A percentile compares a stretch with the other conserved stretches of the same genome.
Evolutionary conservation across 2,888 invertebrate genomes (phyloP).

Genomic region (Hoplodrina ambigua): DNA sequence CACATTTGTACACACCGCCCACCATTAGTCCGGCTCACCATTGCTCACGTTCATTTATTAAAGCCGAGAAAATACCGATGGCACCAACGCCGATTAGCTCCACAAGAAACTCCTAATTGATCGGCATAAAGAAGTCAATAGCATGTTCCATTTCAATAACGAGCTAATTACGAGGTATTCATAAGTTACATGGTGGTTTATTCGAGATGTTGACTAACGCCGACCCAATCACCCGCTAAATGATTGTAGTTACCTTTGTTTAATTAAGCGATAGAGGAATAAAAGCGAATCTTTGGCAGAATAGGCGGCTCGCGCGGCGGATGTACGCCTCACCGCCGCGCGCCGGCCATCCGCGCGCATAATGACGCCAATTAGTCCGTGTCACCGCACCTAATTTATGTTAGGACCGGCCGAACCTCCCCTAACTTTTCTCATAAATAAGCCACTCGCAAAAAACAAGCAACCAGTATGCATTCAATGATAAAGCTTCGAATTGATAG

Average conservation of each 20-base stretch:
- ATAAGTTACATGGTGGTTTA: constrained; percentile 69
- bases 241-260: constrained; percentile 68
- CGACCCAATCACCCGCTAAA: constrained; percentile 71
- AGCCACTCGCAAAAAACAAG: constrained; percentile 77
- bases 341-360: constrained; percentile 72
- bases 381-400: constrained; percentile 82
- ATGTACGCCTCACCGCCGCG: constrained; percentile 47
- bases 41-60: constrained; percentile 68
- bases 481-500: constrained; percentile 65
- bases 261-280: constrained; percentile 70
- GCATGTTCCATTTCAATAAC: constrained; percentile 65
- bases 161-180: constrained; percentile 69
- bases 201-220: constrained; percentile 68
- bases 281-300: constrained; percentile 59
- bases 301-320: constrained; percentile 45
- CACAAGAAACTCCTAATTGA: constrained; percentile 73
- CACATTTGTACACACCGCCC: constrained; percentile 72
- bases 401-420: constrained; percentile 74
- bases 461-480: constrained; percentile 64
- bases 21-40: constrained; percentile 70
- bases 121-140: constrained; percentile 69
- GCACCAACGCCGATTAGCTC: constrained; percentile 61
- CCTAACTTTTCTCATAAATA: constrained; percentile 82
- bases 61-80: constrained; percentile 64
- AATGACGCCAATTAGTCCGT: constrained; percentile 83